Base-by-base conservation (phyloP, 2,888 invertebrate species). In the Bimastos eiseni region DNA sequence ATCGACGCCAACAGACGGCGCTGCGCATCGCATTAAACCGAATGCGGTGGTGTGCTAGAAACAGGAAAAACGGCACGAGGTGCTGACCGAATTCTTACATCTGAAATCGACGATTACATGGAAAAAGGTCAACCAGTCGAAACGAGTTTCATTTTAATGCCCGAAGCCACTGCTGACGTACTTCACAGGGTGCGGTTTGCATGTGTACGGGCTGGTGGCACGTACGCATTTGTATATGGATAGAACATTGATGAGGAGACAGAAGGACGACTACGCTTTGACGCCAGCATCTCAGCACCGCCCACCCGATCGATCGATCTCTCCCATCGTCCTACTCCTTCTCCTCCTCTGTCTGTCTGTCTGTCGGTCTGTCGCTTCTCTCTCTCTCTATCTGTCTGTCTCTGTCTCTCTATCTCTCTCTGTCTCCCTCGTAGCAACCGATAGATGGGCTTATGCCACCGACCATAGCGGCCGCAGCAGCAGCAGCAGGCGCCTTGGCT, bases 261-360 rank as follows among this genome's bases (percentile, higher is more conserved):
- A 11, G 70, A 70, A 1, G 30, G 55, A 70, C 70, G n/a, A 70
- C 70, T 5, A 70, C 8, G 70, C 70, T 70, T 70, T 70, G n/a
- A 70, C 70, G 70, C 70, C 70, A n/a, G 70, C 70, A n/a, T 70
- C 70, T 70, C 70, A n/a, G 70, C 70, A 70, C 70, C 70, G 70
- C 70, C 70, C n/a, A 11, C 70, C 70, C 30, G 30, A 70, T 70
- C 70, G 70, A 70, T 70, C 70, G 70, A 70, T 70, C n/a, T 24
- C 24, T 30, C 55, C 55, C 17, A 8, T 70, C 70, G n/a, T 70
- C 70, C 8, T 1, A 6, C n/a, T 70, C 6, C 8, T 11, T 70
- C 30, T 70, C 70, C 8, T 2, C n/a, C 70, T 70, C 4, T 70
- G 30, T 70, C 55, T 55, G 17, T n/a, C 70, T n/a, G 30, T n/a